Conservation (phyloP, 35 echinoderm and acorn worm species). For the Apostichopus japonicus region DNA sequence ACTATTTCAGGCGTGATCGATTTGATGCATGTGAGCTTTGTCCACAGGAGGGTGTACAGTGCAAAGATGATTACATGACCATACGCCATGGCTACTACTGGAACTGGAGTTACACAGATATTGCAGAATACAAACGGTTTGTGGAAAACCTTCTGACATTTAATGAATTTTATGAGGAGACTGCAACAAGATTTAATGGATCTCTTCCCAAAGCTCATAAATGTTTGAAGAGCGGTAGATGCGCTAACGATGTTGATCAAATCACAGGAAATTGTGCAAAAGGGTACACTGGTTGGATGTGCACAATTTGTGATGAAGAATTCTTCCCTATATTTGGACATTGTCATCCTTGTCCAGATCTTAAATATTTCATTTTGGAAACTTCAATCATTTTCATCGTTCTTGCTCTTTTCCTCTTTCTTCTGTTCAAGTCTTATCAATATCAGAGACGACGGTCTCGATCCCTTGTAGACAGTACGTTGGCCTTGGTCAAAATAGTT, state of each 20-base stretch:
- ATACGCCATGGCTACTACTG: slow-evolving; percentile 45
- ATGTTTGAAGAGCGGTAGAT: background rate
- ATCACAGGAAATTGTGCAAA: slow-evolving; percentile 2
- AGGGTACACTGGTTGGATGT: slow-evolving; percentile 60
- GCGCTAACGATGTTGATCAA: background rate
- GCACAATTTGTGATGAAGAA: background rate
- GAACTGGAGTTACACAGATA: slow-evolving; percentile 20
- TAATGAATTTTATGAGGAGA: background rate
- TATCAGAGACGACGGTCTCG: slow-evolving; percentile 4
- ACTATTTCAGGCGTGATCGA: slow-evolving; percentile 30
- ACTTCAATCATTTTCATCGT: background rate
- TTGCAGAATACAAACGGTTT: slow-evolving; percentile 44
- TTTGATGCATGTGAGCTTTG: slow-evolving; percentile 35
- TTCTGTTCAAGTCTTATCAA: background rate
- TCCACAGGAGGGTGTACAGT: slow-evolving; percentile 44
- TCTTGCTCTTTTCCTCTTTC: background rate
- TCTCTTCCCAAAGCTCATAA: slow-evolving; percentile 8
- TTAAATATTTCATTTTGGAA: background rate
- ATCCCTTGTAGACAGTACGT: background rate
- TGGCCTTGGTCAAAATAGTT: slow-evolving; percentile 45
- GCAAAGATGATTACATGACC: slow-evolving; percentile 16
- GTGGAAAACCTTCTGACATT: slow-evolving; percentile 17
- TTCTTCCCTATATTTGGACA: slow-evolving; percentile 22
- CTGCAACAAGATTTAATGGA: background rate
- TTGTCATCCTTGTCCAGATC: slow-evolving; percentile 2